phyloP scores from a whole-genome alignment of 1,140 invertebrate genomes.

The Coptotermes formosanus region DNA sequence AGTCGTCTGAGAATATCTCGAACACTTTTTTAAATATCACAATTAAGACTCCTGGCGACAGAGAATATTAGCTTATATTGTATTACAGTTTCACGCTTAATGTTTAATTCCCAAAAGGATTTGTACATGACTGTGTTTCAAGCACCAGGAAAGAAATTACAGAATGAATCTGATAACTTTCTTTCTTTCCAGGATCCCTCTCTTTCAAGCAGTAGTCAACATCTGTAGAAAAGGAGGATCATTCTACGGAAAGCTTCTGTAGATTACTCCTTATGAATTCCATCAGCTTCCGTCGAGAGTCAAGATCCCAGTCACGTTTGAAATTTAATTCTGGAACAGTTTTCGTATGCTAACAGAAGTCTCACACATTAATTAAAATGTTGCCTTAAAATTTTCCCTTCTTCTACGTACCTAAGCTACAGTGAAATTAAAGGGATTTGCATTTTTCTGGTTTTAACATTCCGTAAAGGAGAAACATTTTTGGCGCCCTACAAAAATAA shows the following conservation, averaged over 20 bases:
- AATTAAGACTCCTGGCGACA: too few species aligned
- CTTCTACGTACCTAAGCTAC: background rate
- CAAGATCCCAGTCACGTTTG: background rate
- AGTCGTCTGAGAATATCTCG: too few species aligned
- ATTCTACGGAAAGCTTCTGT: background rate
- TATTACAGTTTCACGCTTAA: background rate
- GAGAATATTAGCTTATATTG: background rate
- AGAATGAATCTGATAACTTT: too few species aligned
- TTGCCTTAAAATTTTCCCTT: background rate
- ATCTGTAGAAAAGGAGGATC: background rate
- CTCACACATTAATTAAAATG: conserved; percentile 16
- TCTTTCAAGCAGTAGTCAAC: background rate
- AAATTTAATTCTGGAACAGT: background rate
- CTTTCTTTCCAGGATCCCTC: too few species aligned
- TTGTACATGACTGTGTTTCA: background rate
- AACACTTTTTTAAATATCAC: too few species aligned
- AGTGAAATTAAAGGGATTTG: conserved; percentile 10
- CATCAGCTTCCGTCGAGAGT: too few species aligned
- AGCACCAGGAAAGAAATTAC: too few species aligned
- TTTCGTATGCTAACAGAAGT: background rate
- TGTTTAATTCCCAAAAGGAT: background rate
- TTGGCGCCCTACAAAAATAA: background rate
- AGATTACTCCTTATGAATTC: too few species aligned
- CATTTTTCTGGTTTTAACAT: background rate
- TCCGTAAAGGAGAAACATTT: background rate